Conservation (phyloP, 2,888 invertebrate genomes). For the Hemaris fuciformis region DNA sequence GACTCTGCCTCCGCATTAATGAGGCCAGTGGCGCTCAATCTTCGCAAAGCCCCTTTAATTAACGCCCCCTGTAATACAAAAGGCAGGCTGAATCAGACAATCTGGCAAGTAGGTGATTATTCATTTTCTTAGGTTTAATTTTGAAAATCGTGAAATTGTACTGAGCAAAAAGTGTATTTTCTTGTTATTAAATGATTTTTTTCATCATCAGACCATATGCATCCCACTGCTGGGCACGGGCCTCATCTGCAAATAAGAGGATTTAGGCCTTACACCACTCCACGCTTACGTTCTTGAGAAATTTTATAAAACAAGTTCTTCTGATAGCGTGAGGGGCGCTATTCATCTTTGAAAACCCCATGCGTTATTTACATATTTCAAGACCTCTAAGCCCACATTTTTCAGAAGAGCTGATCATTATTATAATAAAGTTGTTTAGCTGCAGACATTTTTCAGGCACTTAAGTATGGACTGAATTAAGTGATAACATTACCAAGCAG, state of each 20-base stretch:
- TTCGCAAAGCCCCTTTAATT: background rate
- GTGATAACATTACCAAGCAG: background rate
- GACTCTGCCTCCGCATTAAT: background rate
- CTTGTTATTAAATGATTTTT: too few relatives aligned
- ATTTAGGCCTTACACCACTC: too few relatives aligned
- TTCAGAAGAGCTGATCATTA: background rate
- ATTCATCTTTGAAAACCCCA: background rate
- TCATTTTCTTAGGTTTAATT: too few relatives aligned
- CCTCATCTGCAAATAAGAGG: too few relatives aligned
- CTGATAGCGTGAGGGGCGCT: background rate
- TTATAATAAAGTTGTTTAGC: background rate
- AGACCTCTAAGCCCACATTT: background rate
- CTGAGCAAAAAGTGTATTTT: too few relatives aligned
- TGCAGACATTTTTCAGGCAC: background rate
- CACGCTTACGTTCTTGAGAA: too few relatives aligned
- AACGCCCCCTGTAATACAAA: background rate
- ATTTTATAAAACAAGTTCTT: background rate
- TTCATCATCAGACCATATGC: too few relatives aligned
- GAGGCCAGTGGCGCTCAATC: background rate
- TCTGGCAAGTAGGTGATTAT: too few relatives aligned
- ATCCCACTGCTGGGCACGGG: too few relatives aligned
- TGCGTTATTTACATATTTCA: background rate
- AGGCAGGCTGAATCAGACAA: background rate
- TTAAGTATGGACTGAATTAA: background rate
- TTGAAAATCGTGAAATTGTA: too few relatives aligned